phyloP scores from a whole-genome alignment of 35 echinoderm and acorn worm genomes.

The Antedon bifida region DNA sequence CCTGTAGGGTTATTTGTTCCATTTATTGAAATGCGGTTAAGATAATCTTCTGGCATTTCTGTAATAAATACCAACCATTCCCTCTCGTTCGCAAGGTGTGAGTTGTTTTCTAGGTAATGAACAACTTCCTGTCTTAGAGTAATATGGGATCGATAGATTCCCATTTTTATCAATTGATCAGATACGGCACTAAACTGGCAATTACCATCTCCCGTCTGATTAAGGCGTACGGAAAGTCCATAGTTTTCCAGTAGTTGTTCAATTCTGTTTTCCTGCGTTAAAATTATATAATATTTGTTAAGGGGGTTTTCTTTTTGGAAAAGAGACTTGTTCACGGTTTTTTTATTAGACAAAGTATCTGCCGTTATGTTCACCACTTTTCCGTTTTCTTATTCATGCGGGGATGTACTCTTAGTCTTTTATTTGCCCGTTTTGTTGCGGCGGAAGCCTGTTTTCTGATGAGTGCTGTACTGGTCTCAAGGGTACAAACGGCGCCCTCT shows the following conservation, averaged over 20 bases:
- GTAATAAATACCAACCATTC: conserved; percentile 14
- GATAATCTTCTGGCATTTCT: conserved; percentile 11
- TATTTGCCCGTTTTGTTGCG: conserved; percentile 1
- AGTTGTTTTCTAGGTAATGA: conserved; percentile 11
- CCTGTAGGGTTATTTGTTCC: conserved; percentile 21
- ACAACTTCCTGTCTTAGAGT: conserved; percentile 17
- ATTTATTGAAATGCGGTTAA: conserved; percentile 12
- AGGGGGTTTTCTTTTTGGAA: conserved; percentile 1
- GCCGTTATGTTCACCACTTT: conserved; percentile 12
- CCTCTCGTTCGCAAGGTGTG: conserved; percentile 8
- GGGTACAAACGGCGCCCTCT: no score
- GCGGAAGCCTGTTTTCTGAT: conserved; percentile 16
- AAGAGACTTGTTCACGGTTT: not conserved
- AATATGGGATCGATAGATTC: conserved; percentile 20
- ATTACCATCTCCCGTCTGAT: conserved; percentile 11
- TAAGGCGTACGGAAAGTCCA: conserved; percentile 16
- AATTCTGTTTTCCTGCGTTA: conserved; percentile 17
- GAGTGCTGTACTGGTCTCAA: no score
- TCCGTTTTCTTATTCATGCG: conserved; percentile 12
- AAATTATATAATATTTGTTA: conserved; percentile 10
- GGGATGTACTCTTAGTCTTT: conserved; percentile 5
- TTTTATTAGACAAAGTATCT: conserved; percentile 12
- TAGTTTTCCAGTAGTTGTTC: conserved; percentile 15
- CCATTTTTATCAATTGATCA: conserved; percentile 12
- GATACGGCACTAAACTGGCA: conserved; percentile 20